These are phyloP conservation scores for Diabrotica virgifera DNA, from an alignment of 1,140 invertebrate genomes.

Conservation along the genomic window DNA sequence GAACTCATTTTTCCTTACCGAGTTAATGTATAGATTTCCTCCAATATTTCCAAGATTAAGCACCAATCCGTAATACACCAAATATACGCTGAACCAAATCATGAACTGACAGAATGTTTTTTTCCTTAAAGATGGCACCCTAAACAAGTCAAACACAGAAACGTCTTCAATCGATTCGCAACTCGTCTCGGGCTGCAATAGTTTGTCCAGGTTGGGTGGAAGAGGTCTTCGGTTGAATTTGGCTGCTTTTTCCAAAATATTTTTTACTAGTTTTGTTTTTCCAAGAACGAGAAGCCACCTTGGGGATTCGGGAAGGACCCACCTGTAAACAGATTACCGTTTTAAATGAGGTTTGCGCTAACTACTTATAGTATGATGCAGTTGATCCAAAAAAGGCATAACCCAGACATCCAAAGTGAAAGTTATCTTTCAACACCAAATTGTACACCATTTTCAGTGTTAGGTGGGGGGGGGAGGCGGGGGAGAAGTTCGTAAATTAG, in stretches of 20 bases:
- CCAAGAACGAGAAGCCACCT: constrained; percentile 78
- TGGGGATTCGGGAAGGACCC: constrained; percentile 80
- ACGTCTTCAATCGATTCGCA: constrained; percentile 47
- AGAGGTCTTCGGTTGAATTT: constrained; percentile 59
- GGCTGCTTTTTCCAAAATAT: constrained; percentile 67
- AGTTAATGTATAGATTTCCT: constrained; percentile 67
- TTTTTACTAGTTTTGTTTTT: constrained; percentile 63
- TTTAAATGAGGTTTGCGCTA: no score
- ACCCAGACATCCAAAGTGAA: no score
- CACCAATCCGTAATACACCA: constrained; percentile 70
- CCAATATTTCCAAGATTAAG: constrained; percentile 69
- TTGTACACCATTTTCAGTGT: no score
- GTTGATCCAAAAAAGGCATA: no score
- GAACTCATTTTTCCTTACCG: constrained; percentile 50
- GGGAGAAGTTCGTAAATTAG: no score
- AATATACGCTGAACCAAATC: constrained; percentile 71
- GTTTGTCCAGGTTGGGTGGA: constrained; percentile 62
- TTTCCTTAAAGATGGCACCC: constrained; percentile 58
- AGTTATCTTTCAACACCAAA: no score
- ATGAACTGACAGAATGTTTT: constrained; percentile 64
- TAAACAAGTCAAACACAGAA: constrained; percentile 60
- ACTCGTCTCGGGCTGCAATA: constrained; percentile 50
- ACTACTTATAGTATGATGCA: no score
- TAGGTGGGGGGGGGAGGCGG: no score
- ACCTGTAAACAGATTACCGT: constrained; percentile 49